These are phyloP conservation scores for Gobiocypris rarus DNA, from an alignment of 2,113 vertebrate species.

Conservation along the genomic window DNA sequence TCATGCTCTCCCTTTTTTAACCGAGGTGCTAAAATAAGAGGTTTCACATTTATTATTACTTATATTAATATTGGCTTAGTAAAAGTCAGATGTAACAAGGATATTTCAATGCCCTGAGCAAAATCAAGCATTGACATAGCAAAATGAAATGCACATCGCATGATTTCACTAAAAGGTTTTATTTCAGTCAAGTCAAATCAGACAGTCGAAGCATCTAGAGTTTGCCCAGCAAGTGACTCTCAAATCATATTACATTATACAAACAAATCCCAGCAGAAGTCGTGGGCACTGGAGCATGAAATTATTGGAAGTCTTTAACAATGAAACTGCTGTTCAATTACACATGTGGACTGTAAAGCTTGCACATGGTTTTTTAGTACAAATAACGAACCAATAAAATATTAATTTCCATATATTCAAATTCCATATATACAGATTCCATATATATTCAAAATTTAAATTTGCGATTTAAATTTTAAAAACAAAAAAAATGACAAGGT, in stretches of 20 bases:
- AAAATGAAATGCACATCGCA: not conserved
- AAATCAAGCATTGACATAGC: not conserved
- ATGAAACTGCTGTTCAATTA: not conserved
- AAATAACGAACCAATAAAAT: not conserved
- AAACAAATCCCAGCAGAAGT: not conserved
- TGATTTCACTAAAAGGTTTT: not conserved
- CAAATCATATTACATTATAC: not conserved
- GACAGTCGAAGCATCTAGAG: not conserved
- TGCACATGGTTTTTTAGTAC: not conserved
- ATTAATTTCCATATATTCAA: not conserved
- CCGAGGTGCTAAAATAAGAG: not conserved
- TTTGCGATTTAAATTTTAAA: not conserved
- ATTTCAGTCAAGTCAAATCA: conserved; percentile 4
- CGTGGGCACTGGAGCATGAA: not conserved
- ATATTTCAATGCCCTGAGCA: not conserved
- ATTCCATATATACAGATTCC: conserved; percentile 17
- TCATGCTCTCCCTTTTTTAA: not conserved
- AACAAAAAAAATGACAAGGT: not conserved
- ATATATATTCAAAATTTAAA: not conserved
- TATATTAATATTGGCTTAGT: not conserved
- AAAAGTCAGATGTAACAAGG: not conserved
- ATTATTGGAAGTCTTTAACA: not conserved
- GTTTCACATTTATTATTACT: not conserved
- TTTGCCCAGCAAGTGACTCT: not conserved
- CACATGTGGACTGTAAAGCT: not conserved